These are phyloP conservation scores for Latrodectus elegans DNA, from an alignment of 2,888 invertebrate species.

Conservation along the genomic window DNA sequence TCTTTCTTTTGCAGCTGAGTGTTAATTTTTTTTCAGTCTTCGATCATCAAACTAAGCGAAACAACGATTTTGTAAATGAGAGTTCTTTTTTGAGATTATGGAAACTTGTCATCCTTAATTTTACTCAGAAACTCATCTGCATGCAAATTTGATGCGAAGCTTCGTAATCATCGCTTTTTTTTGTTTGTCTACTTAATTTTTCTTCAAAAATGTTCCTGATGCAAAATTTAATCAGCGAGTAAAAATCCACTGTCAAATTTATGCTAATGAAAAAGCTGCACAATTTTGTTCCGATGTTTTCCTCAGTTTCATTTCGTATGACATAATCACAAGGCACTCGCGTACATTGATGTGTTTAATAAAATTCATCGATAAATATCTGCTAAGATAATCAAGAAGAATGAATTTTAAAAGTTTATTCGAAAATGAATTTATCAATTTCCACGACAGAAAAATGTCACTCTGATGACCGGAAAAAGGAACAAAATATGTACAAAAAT, in stretches of 20 bases:
- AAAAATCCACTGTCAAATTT: neutral
- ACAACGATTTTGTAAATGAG: slow-evolving; percentile 16
- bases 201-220: neutral
- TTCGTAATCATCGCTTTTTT: slow-evolving; percentile 32
- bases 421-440: neutral
- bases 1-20: slow-evolving; percentile 19
- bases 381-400: no score
- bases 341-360: no score
- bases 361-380: no score
- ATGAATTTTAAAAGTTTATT: neutral
- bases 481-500: no score
- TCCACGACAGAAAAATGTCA: no score
- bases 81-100: slow-evolving; percentile 13
- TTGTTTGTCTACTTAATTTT: no score
- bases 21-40: slow-evolving; percentile 6
- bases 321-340: no score
- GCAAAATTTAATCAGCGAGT: slow-evolving; percentile 29
- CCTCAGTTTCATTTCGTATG: no score
- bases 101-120: slow-evolving; percentile 40
- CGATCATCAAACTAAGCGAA: slow-evolving; percentile 16
- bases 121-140: slow-evolving; percentile 20
- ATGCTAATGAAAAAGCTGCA: no score
- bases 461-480: no score
- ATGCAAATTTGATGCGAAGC: slow-evolving; percentile 47
- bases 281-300: no score